These are phyloP conservation scores for Vulpes ferrilata DNA, from an alignment of 2,113 vertebrate species.

Conservation along the genomic window DNA sequence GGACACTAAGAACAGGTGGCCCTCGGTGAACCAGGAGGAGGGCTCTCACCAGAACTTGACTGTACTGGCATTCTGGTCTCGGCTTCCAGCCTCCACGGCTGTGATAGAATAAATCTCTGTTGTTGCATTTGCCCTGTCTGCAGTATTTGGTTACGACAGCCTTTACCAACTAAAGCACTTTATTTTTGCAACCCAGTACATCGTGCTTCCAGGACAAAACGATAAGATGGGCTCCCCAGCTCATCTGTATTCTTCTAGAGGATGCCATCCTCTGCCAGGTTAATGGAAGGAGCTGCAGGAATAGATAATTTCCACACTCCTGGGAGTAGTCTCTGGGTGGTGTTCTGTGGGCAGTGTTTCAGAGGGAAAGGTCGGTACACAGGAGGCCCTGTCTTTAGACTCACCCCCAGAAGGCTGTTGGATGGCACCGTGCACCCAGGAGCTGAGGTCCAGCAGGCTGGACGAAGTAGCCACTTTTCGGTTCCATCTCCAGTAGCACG, in stretches of 20 bases:
- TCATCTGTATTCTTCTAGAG: neutral
- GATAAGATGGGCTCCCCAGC: neutral
- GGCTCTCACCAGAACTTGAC: neutral
- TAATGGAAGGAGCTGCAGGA: accelerated
- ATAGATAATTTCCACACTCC: neutral
- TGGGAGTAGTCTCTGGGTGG: accelerated
- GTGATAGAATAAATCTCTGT: neutral
- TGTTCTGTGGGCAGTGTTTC: too few species aligned
- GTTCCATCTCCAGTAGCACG: neutral
- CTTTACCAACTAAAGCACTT: neutral
- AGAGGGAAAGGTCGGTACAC: neutral
- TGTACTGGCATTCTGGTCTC: too few species aligned
- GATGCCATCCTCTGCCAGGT: neutral
- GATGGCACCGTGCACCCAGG: accelerated
- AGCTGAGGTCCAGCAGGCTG: accelerated
- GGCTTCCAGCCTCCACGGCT: neutral
- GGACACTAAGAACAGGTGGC: too few species aligned
- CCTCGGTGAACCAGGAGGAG: neutral
- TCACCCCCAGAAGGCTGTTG: neutral
- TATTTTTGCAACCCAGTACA: accelerated
- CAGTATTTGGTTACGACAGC: neutral
- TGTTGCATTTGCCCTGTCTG: neutral
- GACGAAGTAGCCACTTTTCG: neutral
- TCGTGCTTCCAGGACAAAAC: neutral
- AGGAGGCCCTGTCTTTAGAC: neutral